phyloP scores from a whole-genome alignment of 2,797 vertebrate genomes.

The Microcaecilia unicolor region DNA sequence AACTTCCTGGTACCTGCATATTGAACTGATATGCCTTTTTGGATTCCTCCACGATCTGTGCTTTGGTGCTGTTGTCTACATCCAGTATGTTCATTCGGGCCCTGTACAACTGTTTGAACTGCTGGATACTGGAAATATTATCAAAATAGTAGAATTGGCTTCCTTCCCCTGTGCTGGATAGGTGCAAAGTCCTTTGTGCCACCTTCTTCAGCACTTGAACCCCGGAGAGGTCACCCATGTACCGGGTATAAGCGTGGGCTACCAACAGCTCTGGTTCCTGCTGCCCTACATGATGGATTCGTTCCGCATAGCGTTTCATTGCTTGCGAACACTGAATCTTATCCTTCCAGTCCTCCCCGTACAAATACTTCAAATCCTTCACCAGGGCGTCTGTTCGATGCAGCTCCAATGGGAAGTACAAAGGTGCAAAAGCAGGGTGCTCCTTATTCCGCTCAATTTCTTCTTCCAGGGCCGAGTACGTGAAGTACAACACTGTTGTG shows the following conservation, averaged over 20 bases:
- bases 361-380: conserved; percentile 81
- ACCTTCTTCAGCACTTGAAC: conserved; percentile 94
- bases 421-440: conserved; percentile 72
- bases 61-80: conserved; percentile 63
- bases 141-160: conserved; percentile 85
- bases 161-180: conserved; percentile 82
- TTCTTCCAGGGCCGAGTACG: conserved; percentile 86
- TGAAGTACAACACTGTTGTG: conserved; percentile 82
- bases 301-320: conserved; percentile 72
- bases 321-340: conserved; percentile 69
- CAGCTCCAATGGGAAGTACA: conserved; percentile 88
- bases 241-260: conserved; percentile 90
- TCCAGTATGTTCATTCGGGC: conserved; percentile 91
- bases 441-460: conserved; percentile 88
- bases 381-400: conserved; percentile 73
- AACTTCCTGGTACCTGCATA: conserved; percentile 89
- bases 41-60: conserved; percentile 79
- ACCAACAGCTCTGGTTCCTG: conserved; percentile 79
- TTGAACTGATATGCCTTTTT: conserved; percentile 83
- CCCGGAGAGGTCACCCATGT: conserved; percentile 96
- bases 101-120: conserved; percentile 92
- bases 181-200: conserved; percentile 84
- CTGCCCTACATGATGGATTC: conserved; percentile 74
- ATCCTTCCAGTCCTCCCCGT: conserved; percentile 75
- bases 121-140: conserved; percentile 73